Evolutionary conservation across 2,888 invertebrate genomes (phyloP).

Genomic region (Hydropsyche betteni): DNA sequence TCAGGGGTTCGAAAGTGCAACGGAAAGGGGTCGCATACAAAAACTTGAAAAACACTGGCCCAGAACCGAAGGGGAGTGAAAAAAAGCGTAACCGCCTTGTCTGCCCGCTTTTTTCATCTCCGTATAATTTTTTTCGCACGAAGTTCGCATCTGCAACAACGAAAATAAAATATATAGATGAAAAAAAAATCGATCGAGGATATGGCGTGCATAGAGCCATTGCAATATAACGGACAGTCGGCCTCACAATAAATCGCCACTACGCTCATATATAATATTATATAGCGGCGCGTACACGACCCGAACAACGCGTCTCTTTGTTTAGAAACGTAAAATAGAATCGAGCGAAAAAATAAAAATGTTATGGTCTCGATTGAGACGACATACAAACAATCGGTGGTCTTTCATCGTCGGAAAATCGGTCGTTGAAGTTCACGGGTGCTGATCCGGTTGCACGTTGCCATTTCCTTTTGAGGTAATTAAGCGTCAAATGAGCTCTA

Average conservation of each 20-base stretch:
- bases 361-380: too few species aligned
- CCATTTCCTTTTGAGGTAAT: too few species aligned
- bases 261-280: not conserved
- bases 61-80: not conserved
- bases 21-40: not conserved
- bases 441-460: too few species aligned
- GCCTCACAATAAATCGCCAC: slow-evolving; percentile 11
- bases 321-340: too few species aligned
- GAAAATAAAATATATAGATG: not conserved
- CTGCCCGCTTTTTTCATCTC: slow-evolving; percentile 17
- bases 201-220: slow-evolving; percentile 31
- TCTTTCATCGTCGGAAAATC: too few species aligned
- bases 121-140: slow-evolving; percentile 17
- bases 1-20: too few species aligned
- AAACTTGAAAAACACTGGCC: slow-evolving; percentile 8
- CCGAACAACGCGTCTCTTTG: too few species aligned
- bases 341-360: too few species aligned
- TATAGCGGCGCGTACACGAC: too few species aligned
- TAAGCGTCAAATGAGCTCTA: too few species aligned
- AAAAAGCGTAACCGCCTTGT: slow-evolving; percentile 22
- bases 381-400: too few species aligned
- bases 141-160: slow-evolving; percentile 23
- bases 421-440: too few species aligned
- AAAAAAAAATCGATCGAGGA: slow-evolving; percentile 12
- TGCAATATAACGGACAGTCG: slow-evolving; percentile 23